Evolutionary conservation across 2,888 invertebrate species (phyloP).

Genomic region (Calameuta idolon): DNA sequence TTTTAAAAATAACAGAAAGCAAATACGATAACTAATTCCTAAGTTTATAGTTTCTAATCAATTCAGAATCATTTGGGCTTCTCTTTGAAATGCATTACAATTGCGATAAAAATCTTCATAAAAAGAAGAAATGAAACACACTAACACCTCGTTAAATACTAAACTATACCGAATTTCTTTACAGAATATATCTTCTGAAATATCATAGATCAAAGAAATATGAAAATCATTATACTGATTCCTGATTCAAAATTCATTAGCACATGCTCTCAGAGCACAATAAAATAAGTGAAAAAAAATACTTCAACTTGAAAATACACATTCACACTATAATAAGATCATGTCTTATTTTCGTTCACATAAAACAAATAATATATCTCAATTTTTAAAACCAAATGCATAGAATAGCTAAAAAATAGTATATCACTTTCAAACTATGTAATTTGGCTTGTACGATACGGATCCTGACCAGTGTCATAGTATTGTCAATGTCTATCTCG

Average conservation of each 20-base stretch:
- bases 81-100: neutral
- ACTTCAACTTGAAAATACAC: neutral
- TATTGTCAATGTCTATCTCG: slow-evolving; percentile 35
- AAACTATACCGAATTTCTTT: neutral
- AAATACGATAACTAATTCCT: neutral
- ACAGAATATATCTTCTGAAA: neutral
- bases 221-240: neutral
- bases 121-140: neutral
- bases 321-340: neutral
- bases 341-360: neutral
- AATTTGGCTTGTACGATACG: slow-evolving; percentile 12
- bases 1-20: neutral
- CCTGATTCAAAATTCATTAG: neutral
- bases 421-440: neutral
- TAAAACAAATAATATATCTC: neutral
- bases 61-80: neutral
- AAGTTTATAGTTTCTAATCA: neutral
- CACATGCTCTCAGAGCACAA: neutral
- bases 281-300: neutral
- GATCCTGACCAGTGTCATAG: slow-evolving; percentile 37
- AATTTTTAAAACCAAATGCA: neutral
- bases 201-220: neutral
- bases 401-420: neutral
- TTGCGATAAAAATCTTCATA: neutral
- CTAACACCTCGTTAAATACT: neutral